Evolutionary conservation across 2,113 vertebrate genomes (phyloP).

Genomic region (Coptodon bakossiorum): DNA sequence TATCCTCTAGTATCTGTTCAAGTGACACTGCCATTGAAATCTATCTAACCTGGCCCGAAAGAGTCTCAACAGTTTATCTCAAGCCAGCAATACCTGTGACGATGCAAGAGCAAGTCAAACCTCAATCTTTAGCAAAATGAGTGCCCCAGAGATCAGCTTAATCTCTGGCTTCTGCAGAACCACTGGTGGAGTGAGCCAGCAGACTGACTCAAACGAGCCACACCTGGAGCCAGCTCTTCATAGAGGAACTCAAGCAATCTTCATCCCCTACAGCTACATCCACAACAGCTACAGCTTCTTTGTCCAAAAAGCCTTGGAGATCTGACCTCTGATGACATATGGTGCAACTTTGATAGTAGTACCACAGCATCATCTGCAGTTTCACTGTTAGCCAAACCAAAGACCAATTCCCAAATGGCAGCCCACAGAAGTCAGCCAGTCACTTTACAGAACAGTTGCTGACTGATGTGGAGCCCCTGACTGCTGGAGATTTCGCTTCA

Average conservation of each 20-base stretch:
- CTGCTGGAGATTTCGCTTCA: constrained; percentile 72
- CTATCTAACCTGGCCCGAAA: constrained; percentile 79
- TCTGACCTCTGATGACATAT: constrained; percentile 88
- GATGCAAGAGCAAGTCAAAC: constrained; percentile 86
- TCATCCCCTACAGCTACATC: constrained; percentile 18
- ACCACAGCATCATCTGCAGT: constrained; percentile 83
- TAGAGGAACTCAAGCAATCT: constrained; percentile 78
- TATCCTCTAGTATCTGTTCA: constrained; percentile 94
- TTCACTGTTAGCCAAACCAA: constrained; percentile 73
- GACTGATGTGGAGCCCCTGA: constrained; percentile 80
- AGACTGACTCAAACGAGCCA: constrained; percentile 69
- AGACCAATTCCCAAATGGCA: constrained; percentile 61
- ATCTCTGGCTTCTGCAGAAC: constrained; percentile 61
- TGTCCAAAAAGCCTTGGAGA: constrained; percentile 93
- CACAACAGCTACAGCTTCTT: constrained; percentile 41
- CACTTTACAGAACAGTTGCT: constrained; percentile 84
- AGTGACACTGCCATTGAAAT: constrained; percentile 90
- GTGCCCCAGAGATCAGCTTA: constrained; percentile 46
- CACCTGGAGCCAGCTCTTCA: constrained; percentile 82
- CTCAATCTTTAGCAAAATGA: constrained; percentile 77
- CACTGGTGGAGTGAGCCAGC: constrained; percentile 26
- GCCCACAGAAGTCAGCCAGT: constrained; percentile 19
- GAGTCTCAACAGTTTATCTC: constrained; percentile 66
- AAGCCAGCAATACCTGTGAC: constrained; percentile 4
- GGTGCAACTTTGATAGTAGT: constrained; percentile 79